Evolutionary conservation across 2,797 vertebrate species (phyloP).

Genomic region (Apodemus agrarius): DNA sequence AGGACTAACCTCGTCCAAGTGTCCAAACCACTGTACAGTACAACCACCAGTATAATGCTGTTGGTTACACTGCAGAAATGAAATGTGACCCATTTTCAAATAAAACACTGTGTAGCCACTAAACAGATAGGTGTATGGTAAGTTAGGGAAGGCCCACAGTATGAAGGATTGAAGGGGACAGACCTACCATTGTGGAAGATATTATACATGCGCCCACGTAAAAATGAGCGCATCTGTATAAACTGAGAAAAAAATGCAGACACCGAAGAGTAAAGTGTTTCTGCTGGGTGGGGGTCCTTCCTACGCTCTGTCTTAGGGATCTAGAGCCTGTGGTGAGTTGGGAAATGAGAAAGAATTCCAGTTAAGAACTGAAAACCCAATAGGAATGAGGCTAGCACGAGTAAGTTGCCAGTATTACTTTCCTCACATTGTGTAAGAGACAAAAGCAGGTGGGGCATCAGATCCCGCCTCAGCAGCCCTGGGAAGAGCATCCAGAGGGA

Average conservation of each 20-base stretch:
- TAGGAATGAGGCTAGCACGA: conserved; percentile 38
- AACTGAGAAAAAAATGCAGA: neutral
- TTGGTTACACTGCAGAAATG: neutral
- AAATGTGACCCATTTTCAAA: neutral
- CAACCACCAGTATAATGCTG: neutral
- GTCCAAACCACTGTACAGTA: neutral
- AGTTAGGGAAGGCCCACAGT: neutral
- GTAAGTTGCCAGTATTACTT: conserved; percentile 67
- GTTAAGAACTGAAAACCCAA: neutral
- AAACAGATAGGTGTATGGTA: neutral
- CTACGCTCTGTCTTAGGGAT: conserved; percentile 2
- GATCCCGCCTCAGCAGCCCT: conserved; percentile 61
- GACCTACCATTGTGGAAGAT: neutral
- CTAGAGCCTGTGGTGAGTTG: neutral
- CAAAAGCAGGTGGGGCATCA: neutral
- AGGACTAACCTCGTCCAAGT: neutral
- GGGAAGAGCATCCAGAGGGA: conserved; percentile 70
- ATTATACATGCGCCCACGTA: neutral
- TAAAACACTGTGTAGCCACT: neutral
- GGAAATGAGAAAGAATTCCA: conserved; percentile 40
- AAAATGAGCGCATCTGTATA: neutral
- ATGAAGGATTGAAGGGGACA: neutral
- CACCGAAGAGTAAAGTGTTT: conserved; percentile 15
- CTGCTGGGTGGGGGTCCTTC: neutral
- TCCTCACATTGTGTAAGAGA: conserved; percentile 62